Evolutionary conservation across 2,113 vertebrate species (phyloP), one percentile per base, ranked within the genome.

Genomic region (Eubucco bourcierii): DNA sequence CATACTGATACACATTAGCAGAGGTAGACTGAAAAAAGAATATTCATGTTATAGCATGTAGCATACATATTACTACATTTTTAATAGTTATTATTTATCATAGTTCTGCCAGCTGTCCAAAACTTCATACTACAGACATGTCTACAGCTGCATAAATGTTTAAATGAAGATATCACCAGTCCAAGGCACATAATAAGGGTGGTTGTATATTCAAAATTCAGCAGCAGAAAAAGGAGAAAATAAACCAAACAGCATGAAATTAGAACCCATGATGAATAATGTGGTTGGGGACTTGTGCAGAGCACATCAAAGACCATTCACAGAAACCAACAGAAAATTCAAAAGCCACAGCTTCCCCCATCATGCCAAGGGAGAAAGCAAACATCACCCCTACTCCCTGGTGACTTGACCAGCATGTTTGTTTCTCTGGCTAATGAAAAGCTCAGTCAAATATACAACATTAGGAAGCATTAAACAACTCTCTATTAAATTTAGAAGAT

Each of bases 341-440:
- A 12, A 67, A 56, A 61, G 46, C 27, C 80, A 56, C 39, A 66
- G 41, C 76, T 88, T 85, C 28, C 1, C 2, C 4, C 84, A 74
- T 37, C 37, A 19, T 19, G 24, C 83, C 72, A 76, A 87, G 52
- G n/a, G 82, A 93, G 46, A 31, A 53, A 78, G 56, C 25, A 87
- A 70, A 64, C 73, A 85, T 66, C 83, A 85, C 46, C 44, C 25
- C 73, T 86, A 25, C 50, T 87, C 88, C 93, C 82, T 67, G 47
- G 80, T 87, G 89, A 85, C 78, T 25, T 80, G 61, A 87, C 80
- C 90, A 73, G 87, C 55, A 80, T 11, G 25, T 93, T 95, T 96
- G 65, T 95, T 96, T 92, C 77, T 80, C 87, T 52, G 53, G 20
- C 47, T 94, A 97, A 97, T 97, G 95, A 97, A 97, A 97, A 95